Percentiles rank a stretch among this genome's conserved stretches.
These are phyloP conservation scores for Sylvilagus floridanus DNA, from an alignment of 2,797 vertebrate species.

Conservation along the genomic window DNA sequence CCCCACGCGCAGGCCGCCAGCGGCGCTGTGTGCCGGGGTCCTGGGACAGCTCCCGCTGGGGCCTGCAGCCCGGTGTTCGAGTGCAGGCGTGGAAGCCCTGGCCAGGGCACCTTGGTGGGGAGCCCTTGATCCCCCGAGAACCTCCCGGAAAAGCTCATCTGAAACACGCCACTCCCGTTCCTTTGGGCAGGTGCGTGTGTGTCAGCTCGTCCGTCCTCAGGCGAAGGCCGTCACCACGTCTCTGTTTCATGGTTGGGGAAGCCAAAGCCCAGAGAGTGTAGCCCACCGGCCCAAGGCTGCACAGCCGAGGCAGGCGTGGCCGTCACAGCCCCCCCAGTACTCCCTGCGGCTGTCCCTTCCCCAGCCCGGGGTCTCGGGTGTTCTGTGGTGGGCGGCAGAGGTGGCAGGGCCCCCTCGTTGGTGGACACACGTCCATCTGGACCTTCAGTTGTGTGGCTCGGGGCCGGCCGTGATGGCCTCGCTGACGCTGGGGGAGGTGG, in stretches of 20 bases:
- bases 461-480: not conserved
- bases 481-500: not conserved
- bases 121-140: not conserved
- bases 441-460: accelerated
- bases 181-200: accelerated
- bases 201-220: not conserved
- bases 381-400: no score
- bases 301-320: not conserved
- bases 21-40: accelerated
- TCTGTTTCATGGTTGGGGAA: not conserved
- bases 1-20: not conserved
- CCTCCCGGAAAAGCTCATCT: not conserved
- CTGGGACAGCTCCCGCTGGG: not conserved
- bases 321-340: accelerated
- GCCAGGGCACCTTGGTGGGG: not conserved
- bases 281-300: not conserved
- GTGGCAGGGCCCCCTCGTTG: no score
- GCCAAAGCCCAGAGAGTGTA: not conserved
- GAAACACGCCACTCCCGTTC: no score
- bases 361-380: no score
- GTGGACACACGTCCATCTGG: no score
- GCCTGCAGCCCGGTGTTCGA: not conserved
- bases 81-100: not conserved
- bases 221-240: accelerated
- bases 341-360: not conserved